These are phyloP conservation scores for Percina caprodes DNA, from an alignment of 2,113 vertebrate species.

Conservation along the genomic window DNA sequence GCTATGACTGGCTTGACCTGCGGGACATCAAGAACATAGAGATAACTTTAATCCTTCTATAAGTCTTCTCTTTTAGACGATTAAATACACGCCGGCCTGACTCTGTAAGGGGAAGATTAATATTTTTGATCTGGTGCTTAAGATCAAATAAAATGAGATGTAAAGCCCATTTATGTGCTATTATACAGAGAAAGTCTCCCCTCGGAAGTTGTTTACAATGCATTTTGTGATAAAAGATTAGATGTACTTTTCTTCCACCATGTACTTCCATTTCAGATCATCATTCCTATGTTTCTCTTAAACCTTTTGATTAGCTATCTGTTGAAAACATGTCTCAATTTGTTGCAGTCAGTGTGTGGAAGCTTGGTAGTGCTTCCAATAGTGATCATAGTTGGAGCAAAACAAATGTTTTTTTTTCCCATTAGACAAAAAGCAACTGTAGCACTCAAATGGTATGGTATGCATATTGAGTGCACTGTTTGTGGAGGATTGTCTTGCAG, in stretches of 20 bases:
- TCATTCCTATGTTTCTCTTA: not conserved
- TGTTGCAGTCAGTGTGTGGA: not conserved
- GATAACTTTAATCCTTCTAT: slow-evolving; percentile 25
- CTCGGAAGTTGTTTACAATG: not conserved
- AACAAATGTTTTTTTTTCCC: not conserved
- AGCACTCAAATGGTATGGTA: not conserved
- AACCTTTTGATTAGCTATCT: not conserved
- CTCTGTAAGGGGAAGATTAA: not conserved
- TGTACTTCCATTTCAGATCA: not conserved
- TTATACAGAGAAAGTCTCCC: not conserved
- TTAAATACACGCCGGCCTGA: not conserved
- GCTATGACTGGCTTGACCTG: slow-evolving; percentile 70
- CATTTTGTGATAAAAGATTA: not conserved
- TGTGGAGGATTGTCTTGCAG: not conserved
- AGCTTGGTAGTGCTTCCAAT: not conserved
- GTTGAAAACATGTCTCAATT: not conserved
- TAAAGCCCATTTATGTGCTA: not conserved
- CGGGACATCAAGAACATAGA: slow-evolving; percentile 18
- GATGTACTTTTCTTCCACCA: not conserved
- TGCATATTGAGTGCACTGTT: not conserved
- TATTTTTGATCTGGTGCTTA: slow-evolving; percentile 13
- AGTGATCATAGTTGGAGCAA: not conserved
- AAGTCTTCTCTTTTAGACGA: slow-evolving; percentile 12
- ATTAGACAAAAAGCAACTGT: not conserved
- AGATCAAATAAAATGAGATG: not conserved